These are phyloP conservation scores for Acanthosepion pharaonis DNA, from an alignment of 2,888 invertebrate species.

Conservation along the genomic window DNA sequence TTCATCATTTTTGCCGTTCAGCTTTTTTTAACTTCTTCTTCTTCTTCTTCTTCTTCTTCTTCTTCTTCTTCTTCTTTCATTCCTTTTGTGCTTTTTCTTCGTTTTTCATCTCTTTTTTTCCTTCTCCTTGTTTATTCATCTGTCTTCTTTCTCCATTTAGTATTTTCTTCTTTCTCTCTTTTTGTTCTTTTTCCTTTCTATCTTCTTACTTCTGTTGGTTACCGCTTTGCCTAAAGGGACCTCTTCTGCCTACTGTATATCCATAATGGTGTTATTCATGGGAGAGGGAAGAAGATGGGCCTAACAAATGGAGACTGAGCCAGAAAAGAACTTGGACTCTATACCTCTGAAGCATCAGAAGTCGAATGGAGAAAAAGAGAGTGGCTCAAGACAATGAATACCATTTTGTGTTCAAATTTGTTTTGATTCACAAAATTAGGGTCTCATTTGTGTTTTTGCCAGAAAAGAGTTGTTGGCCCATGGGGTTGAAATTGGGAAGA, in stretches of 20 bases:
- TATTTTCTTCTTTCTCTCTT: not conserved
- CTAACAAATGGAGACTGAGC: not conserved
- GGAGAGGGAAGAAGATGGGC: not conserved
- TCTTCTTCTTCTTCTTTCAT: not conserved
- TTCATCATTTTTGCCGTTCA: not conserved
- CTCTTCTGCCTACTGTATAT: not conserved
- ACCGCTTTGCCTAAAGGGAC: not conserved
- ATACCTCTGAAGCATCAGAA: not conserved
- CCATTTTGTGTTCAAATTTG: not conserved
- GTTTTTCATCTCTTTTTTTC: not conserved
- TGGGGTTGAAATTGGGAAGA: not conserved
- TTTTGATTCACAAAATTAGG: not conserved
- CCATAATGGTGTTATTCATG: not conserved
- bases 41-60: not conserved
- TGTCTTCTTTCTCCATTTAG: not conserved
- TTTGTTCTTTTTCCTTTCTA: not conserved
- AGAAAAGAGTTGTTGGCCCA: not conserved
- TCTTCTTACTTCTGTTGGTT: not conserved
- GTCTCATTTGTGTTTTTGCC: slow-evolving; percentile 11
- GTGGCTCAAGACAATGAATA: not conserved
- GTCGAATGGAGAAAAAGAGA: not conserved
- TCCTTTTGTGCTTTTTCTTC: not conserved
- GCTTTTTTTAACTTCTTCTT: not conserved
- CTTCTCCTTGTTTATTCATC: not conserved
- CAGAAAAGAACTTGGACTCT: not conserved